Evolutionary conservation across 2,113 vertebrate genomes (phyloP).

Genomic region (Actinemys pallida): DNA sequence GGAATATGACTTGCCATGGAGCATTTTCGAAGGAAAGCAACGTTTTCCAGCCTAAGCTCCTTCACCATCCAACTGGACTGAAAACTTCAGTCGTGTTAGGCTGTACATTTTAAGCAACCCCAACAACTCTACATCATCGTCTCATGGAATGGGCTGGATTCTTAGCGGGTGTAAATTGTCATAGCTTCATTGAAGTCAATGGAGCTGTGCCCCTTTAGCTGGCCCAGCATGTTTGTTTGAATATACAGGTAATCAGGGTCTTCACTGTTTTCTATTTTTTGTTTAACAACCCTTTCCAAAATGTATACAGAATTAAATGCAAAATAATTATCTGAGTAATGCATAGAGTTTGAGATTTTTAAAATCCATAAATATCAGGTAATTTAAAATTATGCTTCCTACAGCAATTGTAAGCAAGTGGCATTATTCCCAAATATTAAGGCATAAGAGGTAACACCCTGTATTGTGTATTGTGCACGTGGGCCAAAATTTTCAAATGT

Average conservation of each 20-base stretch:
- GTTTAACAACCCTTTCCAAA: too few relatives aligned
- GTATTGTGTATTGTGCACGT: background rate
- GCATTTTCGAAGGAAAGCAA: conserved; percentile 10
- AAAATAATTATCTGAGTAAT: too few relatives aligned
- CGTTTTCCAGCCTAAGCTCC: conserved; percentile 7
- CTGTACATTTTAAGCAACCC: conserved; percentile 8
- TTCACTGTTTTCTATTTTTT: rapidly evolving
- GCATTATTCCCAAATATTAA: background rate
- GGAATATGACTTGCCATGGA: background rate
- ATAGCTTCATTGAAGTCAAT: background rate
- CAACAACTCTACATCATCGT: background rate
- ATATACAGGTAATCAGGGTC: background rate
- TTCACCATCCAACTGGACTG: background rate
- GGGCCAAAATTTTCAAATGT: background rate
- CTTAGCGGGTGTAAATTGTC: background rate
- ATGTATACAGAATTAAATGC: too few relatives aligned
- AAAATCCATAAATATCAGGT: background rate
- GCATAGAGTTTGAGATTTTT: background rate
- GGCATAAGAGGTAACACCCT: background rate
- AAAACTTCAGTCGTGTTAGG: background rate
- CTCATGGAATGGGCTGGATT: background rate
- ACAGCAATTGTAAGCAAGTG: background rate
- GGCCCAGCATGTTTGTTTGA: too few relatives aligned
- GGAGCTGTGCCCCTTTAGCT: background rate
- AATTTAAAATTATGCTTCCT: background rate